Conservation (phyloP, 1,140 invertebrate genomes). For the Drosophila baimaii region DNA sequence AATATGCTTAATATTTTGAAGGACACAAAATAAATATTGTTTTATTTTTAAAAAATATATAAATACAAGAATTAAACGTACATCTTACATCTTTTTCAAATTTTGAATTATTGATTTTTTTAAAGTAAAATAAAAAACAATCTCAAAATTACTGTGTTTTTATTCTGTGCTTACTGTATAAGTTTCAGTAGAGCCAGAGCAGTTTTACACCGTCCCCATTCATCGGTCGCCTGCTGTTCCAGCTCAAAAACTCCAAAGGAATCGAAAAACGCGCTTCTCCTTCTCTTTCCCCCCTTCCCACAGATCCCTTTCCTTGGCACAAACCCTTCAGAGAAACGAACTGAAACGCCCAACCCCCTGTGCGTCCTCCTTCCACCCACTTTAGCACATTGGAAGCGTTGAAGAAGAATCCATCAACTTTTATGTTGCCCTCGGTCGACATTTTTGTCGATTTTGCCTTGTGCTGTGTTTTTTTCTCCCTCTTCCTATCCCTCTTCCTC, state of each 20-base stretch:
- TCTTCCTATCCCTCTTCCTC: neutral
- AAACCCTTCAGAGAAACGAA: slow-evolving; percentile 17
- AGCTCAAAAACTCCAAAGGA: slow-evolving; percentile 32
- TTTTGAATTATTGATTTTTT: too few relatives aligned
- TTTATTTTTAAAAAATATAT: too few relatives aligned
- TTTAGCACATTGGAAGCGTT: slow-evolving; percentile 55
- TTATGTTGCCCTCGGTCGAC: slow-evolving; percentile 78
- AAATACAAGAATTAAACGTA: too few relatives aligned
- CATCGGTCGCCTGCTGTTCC: slow-evolving; percentile 13
- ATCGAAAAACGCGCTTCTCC: slow-evolving; percentile 45
- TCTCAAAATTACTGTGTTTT: too few relatives aligned
- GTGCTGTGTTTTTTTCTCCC: slow-evolving; percentile 21
- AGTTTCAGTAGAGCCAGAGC: too few relatives aligned
- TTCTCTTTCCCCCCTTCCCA: neutral
- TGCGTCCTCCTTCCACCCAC: neutral
- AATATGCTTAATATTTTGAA: too few relatives aligned
- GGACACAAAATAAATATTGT: too few relatives aligned
- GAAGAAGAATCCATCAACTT: slow-evolving; percentile 84
- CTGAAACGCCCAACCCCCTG: slow-evolving; percentile 6
- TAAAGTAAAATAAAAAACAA: too few relatives aligned
- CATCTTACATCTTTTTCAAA: too few relatives aligned
- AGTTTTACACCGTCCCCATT: too few relatives aligned
- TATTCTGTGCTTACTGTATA: too few relatives aligned
- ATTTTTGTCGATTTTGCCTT: slow-evolving; percentile 78
- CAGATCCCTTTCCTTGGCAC: neutral